Conservation (phyloP, 2,888 invertebrate species). For the Aphidius colemani region DNA sequence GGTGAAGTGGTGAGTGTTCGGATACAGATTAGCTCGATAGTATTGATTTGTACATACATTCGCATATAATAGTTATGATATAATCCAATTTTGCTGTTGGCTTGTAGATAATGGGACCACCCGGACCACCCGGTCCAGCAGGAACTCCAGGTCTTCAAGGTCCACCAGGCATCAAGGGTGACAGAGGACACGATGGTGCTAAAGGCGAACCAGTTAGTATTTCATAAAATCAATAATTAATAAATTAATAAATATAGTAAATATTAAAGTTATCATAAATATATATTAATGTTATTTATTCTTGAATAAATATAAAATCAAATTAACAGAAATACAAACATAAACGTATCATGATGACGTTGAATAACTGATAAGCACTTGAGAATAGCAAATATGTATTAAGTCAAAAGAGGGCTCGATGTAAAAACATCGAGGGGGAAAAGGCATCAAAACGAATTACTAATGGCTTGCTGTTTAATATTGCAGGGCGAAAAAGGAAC, state of each 20-base stretch:
- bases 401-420: background rate
- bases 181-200: slow-evolving; percentile 79
- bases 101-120: slow-evolving; percentile 66
- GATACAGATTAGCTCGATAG: background rate
- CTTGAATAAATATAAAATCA: too few species aligned
- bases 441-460: slow-evolving; percentile 22
- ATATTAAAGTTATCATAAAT: too few species aligned
- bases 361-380: slow-evolving; percentile 8
- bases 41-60: background rate
- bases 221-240: background rate
- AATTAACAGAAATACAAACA: too few species aligned
- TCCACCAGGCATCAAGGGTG: slow-evolving; percentile 85
- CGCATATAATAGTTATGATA: background rate
- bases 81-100: slow-evolving; percentile 13
- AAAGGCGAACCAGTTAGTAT: slow-evolving; percentile 81
- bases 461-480: slow-evolving; percentile 45
- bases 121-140: slow-evolving; percentile 78
- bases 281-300: too few species aligned
- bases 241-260: too few species aligned
- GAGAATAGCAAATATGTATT: background rate
- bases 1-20: slow-evolving; percentile 72
- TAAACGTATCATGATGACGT: background rate
- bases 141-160: slow-evolving; percentile 78
- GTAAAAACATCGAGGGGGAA: background rate
- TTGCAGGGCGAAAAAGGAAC: slow-evolving; percentile 80